A percentile compares a stretch with the other conserved stretches of the same genome.
These are phyloP conservation scores for Polypterus senegalus DNA, from an alignment of 2,113 vertebrate species.

Conservation along the genomic window DNA sequence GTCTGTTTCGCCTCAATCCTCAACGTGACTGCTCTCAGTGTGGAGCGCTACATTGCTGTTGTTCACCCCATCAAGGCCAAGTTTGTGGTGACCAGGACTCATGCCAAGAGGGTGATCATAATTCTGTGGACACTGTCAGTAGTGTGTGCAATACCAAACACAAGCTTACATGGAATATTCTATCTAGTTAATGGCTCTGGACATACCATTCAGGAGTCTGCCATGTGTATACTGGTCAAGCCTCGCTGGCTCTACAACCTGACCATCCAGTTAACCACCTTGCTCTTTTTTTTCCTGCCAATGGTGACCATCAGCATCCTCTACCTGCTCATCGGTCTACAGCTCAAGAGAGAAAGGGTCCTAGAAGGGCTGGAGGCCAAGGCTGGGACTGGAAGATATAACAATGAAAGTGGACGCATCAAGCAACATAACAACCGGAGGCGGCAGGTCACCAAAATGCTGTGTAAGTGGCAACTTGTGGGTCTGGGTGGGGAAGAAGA, in stretches of 20 bases:
- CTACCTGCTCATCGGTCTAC: constrained; percentile 76
- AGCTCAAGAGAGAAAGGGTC: constrained; percentile 64
- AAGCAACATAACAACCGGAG: constrained; percentile 53
- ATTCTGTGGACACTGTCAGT: constrained; percentile 65
- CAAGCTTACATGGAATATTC: constrained; percentile 72
- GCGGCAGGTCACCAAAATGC: constrained; percentile 85
- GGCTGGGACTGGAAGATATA: constrained; percentile 10
- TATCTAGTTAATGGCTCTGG: constrained; percentile 35
- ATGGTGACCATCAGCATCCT: constrained; percentile 77
- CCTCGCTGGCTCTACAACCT: constrained; percentile 68
- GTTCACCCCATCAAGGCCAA: constrained; percentile 82
- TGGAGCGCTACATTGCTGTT: constrained; percentile 83
- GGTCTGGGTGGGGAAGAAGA: neutral
- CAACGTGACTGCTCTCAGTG: constrained; percentile 77
- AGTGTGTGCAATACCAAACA: constrained; percentile 79
- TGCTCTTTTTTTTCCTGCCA: constrained; percentile 80
- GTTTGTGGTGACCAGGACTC: constrained; percentile 67
- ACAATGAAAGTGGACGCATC: constrained; percentile 28
- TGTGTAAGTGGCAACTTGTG: constrained; percentile 62
- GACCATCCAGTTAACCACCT: constrained; percentile 69
- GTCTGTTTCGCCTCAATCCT: constrained; percentile 89
- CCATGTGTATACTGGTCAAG: constrained; percentile 59
- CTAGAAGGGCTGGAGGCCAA: constrained; percentile 45
- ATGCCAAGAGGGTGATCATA: constrained; percentile 65
- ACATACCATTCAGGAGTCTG: constrained; percentile 47